Evolutionary conservation across 2,113 vertebrate genomes (phyloP).

Genomic region (Climacteris rufus): DNA sequence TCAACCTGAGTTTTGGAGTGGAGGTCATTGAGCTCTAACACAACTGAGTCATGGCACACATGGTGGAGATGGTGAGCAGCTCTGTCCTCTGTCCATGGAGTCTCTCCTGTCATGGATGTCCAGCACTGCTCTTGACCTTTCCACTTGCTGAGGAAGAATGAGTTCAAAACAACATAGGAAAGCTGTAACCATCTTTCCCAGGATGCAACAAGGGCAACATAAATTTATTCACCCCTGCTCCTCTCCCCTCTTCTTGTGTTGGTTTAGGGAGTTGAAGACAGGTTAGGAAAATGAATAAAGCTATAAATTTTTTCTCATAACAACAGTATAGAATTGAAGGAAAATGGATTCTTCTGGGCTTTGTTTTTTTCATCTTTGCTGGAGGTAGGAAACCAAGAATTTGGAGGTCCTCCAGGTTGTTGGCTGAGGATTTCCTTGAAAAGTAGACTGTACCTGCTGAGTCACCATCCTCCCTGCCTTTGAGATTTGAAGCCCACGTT

Average conservation of each 20-base stretch:
- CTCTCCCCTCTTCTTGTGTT: not conserved
- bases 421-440: not conserved
- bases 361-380: not conserved
- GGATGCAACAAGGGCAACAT: not conserved
- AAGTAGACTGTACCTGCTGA: not conserved
- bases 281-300: not conserved
- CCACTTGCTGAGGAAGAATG: not conserved
- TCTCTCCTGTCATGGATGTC: not conserved
- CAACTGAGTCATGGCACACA: fast-evolving
- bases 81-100: not conserved
- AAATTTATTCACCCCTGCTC: not conserved
- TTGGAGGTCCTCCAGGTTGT: not conserved
- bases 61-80: not conserved
- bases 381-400: not conserved
- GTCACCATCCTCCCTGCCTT: not conserved
- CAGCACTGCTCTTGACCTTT: not conserved
- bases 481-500: not conserved
- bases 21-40: not conserved
- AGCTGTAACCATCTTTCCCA: fast-evolving
- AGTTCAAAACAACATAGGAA: not conserved
- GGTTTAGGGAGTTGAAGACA: not conserved
- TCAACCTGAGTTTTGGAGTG: not conserved
- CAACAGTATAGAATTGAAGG: not conserved
- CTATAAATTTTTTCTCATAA: not conserved
- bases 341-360: not conserved